Conservation (phyloP, 2,113 vertebrate species). For the Sprattus sprattus region DNA sequence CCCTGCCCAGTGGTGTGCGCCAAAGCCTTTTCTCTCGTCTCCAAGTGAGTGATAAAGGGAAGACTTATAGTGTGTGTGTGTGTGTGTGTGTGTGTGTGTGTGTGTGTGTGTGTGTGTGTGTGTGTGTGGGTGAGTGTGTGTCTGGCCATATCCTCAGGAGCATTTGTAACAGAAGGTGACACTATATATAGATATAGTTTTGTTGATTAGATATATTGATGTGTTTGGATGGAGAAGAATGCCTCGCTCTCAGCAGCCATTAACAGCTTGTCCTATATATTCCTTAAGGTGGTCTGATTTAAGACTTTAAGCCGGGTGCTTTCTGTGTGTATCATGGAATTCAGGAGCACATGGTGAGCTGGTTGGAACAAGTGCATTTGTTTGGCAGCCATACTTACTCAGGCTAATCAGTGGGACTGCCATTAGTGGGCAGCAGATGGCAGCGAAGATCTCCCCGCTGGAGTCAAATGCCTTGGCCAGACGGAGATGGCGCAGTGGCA, state of each 20-base stretch:
- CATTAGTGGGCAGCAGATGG: not conserved
- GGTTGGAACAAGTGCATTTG: conserved; percentile 2
- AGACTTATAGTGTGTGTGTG: not conserved
- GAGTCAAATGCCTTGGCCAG: not conserved
- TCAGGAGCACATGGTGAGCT: not conserved
- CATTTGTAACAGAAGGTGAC: no score
- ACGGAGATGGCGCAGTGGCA: not conserved
- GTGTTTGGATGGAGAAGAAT: no score
- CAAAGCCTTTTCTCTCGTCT: conserved; percentile 92
- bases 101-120: no score
- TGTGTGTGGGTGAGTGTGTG: no score
- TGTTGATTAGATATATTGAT: no score
- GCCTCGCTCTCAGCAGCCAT: not conserved
- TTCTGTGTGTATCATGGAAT: not conserved
- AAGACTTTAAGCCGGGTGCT: not conserved
- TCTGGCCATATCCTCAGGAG: no score
- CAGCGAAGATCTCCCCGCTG: not conserved
- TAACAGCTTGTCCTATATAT: no score
- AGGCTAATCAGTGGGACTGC: not conserved
- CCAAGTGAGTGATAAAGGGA: conserved; percentile 78
- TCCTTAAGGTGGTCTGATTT: not conserved
- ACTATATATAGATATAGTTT: no score
- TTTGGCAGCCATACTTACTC: not conserved
- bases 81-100: not conserved
- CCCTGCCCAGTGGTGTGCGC: conserved; percentile 92